phyloP scores from a whole-genome alignment of 2,888 invertebrate species.

The Callinectes sapidus region DNA sequence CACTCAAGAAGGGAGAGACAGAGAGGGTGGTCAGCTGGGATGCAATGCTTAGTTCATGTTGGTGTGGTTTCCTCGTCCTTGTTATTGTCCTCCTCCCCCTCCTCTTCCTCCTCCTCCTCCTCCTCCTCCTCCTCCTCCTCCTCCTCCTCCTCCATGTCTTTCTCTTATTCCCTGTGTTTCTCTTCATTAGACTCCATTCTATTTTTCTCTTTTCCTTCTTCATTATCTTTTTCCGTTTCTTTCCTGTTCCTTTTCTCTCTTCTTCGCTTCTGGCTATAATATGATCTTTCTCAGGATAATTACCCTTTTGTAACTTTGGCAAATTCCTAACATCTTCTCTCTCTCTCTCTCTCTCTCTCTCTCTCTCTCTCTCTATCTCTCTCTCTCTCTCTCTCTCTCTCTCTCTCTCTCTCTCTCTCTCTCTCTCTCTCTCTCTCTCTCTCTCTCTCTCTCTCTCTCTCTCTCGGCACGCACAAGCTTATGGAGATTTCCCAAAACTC shows the following conservation, averaged over 20 bases:
- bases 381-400: slow-evolving; percentile 30
- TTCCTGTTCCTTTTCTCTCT: not conserved
- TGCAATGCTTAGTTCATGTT: not conserved
- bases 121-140: not conserved
- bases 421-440: not conserved
- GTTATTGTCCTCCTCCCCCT: not conserved
- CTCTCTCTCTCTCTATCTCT: slow-evolving; percentile 31
- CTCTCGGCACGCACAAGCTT: slow-evolving; percentile 30
- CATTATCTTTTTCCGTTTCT: not conserved
- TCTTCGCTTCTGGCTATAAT: not conserved
- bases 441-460: slow-evolving; percentile 37
- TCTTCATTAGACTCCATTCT: not conserved
- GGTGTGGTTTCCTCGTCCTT: not conserved
- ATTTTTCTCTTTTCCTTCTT: not conserved
- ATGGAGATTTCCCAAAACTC: slow-evolving; percentile 32
- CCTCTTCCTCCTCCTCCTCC: not conserved
- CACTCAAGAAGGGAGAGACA: not conserved
- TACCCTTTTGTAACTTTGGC: not conserved
- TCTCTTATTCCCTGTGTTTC: not conserved
- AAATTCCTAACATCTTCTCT: not conserved
- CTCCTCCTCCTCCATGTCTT: not conserved
- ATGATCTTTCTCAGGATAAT: not conserved
- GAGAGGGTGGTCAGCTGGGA: not conserved
- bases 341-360: not conserved
- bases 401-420: not conserved